Conservation (phyloP, 2,113 vertebrate species). For the Raja brachyura region DNA sequence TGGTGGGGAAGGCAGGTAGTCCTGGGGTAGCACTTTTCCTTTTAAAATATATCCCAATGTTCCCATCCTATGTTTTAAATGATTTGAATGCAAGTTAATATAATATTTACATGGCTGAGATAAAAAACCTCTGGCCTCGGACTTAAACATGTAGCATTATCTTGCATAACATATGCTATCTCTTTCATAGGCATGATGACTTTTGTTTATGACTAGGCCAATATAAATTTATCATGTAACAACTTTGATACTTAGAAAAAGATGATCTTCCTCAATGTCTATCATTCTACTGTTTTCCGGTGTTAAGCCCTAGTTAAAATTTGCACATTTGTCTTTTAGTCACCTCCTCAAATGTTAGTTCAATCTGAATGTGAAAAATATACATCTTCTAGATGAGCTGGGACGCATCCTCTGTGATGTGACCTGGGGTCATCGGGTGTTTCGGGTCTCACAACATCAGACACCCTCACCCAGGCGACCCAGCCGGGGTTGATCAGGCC, state of each 20-base stretch:
- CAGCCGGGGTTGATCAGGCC: too few species aligned
- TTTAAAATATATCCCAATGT: background rate
- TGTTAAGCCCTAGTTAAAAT: background rate
- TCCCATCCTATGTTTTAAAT: background rate
- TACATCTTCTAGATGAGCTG: too few species aligned
- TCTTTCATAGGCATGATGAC: background rate
- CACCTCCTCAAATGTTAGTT: background rate
- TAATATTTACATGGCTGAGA: slow-evolving; percentile 13
- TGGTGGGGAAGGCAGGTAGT: background rate
- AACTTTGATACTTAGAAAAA: background rate
- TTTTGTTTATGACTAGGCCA: background rate
- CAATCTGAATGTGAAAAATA: too few species aligned
- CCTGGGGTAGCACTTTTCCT: background rate
- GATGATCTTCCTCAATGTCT: background rate
- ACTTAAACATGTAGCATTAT: slow-evolving; percentile 3
- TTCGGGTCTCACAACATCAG: too few species aligned
- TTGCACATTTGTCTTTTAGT: background rate
- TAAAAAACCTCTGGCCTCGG: slow-evolving; percentile 21
- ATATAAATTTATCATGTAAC: background rate
- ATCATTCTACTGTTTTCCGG: background rate
- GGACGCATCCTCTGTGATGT: too few species aligned
- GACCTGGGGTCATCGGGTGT: too few species aligned
- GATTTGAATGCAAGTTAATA: background rate
- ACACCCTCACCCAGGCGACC: too few species aligned
- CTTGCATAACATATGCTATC: background rate